Conservation (phyloP, 2,888 invertebrate genomes). For the Hipparchia semele region DNA sequence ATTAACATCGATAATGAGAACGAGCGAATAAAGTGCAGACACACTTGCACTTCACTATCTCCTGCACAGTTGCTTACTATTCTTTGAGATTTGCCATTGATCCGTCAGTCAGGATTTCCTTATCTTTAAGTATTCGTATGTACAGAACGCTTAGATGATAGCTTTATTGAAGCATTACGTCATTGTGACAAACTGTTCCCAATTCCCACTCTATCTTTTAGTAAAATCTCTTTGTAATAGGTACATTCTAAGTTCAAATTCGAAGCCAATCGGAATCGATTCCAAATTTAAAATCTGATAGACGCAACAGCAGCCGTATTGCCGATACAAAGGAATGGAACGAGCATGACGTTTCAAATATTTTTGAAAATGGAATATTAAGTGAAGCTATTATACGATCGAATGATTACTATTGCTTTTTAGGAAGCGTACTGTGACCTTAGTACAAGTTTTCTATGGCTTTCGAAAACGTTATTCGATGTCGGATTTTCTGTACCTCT, state of each 20-base stretch:
- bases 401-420: constrained; percentile 68
- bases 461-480: background rate
- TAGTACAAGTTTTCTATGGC: background rate
- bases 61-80: background rate
- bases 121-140: background rate
- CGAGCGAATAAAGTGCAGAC: too few species aligned
- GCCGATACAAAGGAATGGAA: constrained; percentile 74
- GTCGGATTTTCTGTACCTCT: too few species aligned
- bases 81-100: background rate
- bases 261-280: constrained; percentile 67
- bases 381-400: constrained; percentile 79
- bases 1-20: too few species aligned
- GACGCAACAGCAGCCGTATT: constrained; percentile 63
- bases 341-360: constrained; percentile 81
- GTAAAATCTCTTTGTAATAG: constrained; percentile 14
- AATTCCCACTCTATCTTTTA: background rate
- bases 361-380: constrained; percentile 82
- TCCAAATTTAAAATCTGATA: constrained; percentile 79
- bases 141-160: background rate
- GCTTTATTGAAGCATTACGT: background rate
- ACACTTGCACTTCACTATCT: too few species aligned
- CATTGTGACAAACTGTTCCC: background rate
- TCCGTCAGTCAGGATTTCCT: too few species aligned
- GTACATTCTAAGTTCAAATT: constrained; percentile 56
- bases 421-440: constrained; percentile 47